phyloP scores from a whole-genome alignment of 2,113 vertebrate genomes.

The Xenus cinereus region DNA sequence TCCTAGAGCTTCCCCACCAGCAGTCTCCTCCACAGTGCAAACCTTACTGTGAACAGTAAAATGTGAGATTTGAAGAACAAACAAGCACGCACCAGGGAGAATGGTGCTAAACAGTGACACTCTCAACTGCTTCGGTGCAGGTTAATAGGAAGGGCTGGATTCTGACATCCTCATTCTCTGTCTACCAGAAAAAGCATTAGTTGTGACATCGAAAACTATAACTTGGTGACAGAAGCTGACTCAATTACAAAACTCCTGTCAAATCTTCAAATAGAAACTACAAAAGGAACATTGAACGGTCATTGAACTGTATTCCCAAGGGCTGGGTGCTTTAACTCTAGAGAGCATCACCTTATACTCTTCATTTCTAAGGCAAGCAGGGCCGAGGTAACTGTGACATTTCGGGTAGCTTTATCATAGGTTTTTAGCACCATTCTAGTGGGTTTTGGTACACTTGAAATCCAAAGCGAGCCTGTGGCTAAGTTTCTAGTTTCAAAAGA shows the following conservation, averaged over 20 bases:
- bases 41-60: conserved; percentile 1
- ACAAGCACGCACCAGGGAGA: neutral
- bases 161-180: neutral
- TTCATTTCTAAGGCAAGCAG: neutral
- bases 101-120: neutral
- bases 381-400: neutral
- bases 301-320: neutral
- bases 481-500: neutral
- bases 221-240: neutral
- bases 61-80: neutral
- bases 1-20: neutral
- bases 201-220: neutral
- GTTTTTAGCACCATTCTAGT: neutral
- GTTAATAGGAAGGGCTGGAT: neutral
- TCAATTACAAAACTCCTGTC: neutral
- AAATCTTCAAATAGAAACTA: neutral
- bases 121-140: neutral
- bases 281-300: neutral
- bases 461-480: neutral
- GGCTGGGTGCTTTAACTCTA: neutral
- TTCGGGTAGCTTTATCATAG: neutral
- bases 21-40: neutral
- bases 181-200: neutral
- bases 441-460: neutral
- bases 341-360: neutral